phyloP scores from a whole-genome alignment of 2,797 vertebrate genomes.

The Coregonus ussuriensis region DNA sequence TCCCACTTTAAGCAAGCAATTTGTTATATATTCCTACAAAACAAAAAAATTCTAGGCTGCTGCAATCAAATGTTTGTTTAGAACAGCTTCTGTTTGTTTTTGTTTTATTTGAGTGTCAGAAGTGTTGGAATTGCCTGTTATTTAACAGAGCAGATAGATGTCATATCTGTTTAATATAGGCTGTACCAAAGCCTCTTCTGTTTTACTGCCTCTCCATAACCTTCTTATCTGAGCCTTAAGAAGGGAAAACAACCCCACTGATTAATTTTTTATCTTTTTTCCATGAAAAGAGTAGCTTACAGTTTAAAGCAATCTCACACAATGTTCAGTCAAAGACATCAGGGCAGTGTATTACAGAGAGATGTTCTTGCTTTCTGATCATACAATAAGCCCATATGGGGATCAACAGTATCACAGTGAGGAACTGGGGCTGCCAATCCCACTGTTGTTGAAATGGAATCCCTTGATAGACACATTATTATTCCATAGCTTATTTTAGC shows the following conservation, averaged over 20 bases:
- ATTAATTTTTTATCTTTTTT: constrained; percentile 78
- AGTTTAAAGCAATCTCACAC: constrained; percentile 72
- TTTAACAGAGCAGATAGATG: constrained; percentile 78
- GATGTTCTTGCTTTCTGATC: constrained; percentile 39
- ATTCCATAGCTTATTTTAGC: background rate
- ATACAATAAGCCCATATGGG: constrained; percentile 52
- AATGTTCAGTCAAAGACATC: constrained; percentile 52
- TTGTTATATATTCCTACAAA: too few relatives aligned
- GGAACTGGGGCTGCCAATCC: constrained; percentile 41
- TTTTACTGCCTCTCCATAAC: constrained; percentile 61
- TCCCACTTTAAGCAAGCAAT: constrained; percentile 51
- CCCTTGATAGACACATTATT: constrained; percentile 6
- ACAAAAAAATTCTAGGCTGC: background rate
- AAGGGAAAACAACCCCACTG: constrained; percentile 66
- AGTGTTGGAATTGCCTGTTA: constrained; percentile 61
- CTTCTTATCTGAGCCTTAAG: constrained; percentile 72
- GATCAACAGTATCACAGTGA: constrained; percentile 47
- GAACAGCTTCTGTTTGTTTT: too few relatives aligned
- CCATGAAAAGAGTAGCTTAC: constrained; percentile 77
- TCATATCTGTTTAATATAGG: constrained; percentile 75
- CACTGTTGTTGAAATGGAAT: constrained; percentile 45
- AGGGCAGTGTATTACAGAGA: constrained; percentile 41
- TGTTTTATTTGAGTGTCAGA: constrained; percentile 33
- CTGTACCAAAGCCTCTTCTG: constrained; percentile 76
- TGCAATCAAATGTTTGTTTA: background rate